Evolutionary conservation across 2,888 invertebrate genomes (phyloP), one percentile per base, ranked within the genome.

Genomic region (Parnassius smintheus): DNA sequence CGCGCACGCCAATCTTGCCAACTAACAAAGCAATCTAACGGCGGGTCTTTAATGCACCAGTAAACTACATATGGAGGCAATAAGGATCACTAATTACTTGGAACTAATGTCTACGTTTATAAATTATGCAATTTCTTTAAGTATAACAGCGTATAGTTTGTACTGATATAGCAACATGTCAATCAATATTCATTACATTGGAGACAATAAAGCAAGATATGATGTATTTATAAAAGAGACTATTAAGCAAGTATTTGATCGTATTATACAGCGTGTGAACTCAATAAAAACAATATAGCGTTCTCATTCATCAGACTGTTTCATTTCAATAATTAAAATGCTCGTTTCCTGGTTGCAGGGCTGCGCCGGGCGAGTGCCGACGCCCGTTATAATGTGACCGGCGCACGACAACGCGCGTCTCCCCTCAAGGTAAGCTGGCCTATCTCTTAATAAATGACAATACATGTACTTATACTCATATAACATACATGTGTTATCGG

Each of bases 331-430:
- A 68, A 68, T 66, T 62, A 65, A 70, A 58, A 57, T 51, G 10
- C 53, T 65, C 61, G 52, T 75, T 76, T 77, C 71, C 70, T 79
- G 75, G 75, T 83, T 79, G 63, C 88, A 91, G 91, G 82, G 75
- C 80, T 77, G 73, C 75, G 75, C 75, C 75, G 80, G 79, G 76
- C 79, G 76, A 76, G 71, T 70, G 73, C 75, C 71, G 72, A 71
- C 78, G 84, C 82, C 82, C 80, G 88, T 82, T 86, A 91, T 91
- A 90, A 91, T 91, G 91, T 91, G 83, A 90, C 78, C 88, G 83
- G 89, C 86, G 86, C 84, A 82, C 80, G 82, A 81, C 81, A 72
- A 78, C 78, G 85, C 83, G 83, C 83, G 79, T 83, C 84, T 86
- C 79, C 81, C 80, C 76, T 82, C 86, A 91, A 91, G 91, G 91